phyloP scores from a whole-genome alignment of 2,888 invertebrate genomes.

The Brenthis ino region DNA sequence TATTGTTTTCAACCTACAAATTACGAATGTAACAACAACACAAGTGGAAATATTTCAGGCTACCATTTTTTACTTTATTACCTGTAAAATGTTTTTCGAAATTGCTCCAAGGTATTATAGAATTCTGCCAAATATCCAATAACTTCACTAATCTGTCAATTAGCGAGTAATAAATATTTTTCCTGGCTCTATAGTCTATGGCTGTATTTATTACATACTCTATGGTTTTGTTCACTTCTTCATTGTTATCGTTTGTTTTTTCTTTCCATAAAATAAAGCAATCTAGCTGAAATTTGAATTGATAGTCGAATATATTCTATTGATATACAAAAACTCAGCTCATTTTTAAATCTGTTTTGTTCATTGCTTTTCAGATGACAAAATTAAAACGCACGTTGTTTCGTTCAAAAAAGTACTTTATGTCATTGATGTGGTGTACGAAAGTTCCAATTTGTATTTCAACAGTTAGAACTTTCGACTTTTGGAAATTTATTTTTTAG shows the following conservation, averaged over 20 bases:
- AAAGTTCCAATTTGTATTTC: no score
- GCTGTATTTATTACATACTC: conserved; percentile 49
- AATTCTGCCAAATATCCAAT: conserved; percentile 46
- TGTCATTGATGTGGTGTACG: no score
- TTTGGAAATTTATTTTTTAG: no score
- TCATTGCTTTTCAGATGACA: no score
- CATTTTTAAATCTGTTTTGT: no score
- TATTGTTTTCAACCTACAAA: no score
- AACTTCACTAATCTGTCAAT: conserved; percentile 46
- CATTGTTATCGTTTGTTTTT: conserved; percentile 17
- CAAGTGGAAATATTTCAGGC: not conserved
- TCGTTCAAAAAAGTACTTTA: no score
- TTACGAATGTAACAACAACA: not conserved
- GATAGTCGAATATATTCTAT: not conserved
- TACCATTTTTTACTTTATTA: conserved; percentile 33
- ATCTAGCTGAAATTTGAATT: conserved; percentile 45
- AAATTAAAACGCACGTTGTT: no score
- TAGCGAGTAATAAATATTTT: conserved; percentile 42
- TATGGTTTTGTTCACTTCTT: conserved; percentile 42
- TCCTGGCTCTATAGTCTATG: conserved; percentile 41
- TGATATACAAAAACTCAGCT: no score
- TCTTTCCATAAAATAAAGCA: conserved; percentile 49
- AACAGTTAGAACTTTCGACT: no score
- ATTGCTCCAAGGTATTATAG: conserved; percentile 47
- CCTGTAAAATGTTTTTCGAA: conserved; percentile 49